Base-by-base conservation (phyloP, 2,888 invertebrate species). In the Desoria tigrina region DNA sequence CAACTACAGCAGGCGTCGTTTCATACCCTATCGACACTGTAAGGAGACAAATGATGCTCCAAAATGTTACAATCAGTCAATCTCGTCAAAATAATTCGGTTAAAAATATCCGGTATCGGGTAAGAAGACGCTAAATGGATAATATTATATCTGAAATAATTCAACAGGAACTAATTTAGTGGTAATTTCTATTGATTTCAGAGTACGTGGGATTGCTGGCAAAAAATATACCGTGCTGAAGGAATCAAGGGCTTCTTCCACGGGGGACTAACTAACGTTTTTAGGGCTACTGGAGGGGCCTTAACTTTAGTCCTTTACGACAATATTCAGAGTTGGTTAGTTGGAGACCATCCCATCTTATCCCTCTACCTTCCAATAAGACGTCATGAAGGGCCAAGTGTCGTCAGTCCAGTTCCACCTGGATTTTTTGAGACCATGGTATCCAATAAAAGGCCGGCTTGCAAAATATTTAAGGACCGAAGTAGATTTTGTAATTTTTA, bases 1-100 rank as follows among this genome's bases (percentile, higher is more conserved):
- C 71, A 1, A 63, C 62, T 7, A 6, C 28, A 39, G 65, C 65
- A 23, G 68, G 73, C 26, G 18, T 66, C 6, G 26, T 69, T 27
- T 69, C 71, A 9, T 73, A 73, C 45, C 71, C 71, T 2, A 23
- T 69, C 4, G 73, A 73, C 49, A 73, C 71, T 6, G 69, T 73
- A 23, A 42, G 73, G 1, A 56, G 73, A 42, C 50, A 56, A 16
- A 65, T 73, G 65, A 73, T 73, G 71, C 58, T 71, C 59, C 63
- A 72, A 18, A 61, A 49, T 45, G 18, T 42, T 21, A 55, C n/a
- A n/a, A n/a, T n/a, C n/a, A n/a, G n/a, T n/a, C 7, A 51, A 23
- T 16, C 23, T 26, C 4, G 23, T 14, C 24, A 51, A 18, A 45
- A 6, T 4, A 9, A 6, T 16, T 11, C 16, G 4, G 21, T 6